Percentiles rank a stretch among this genome's conserved stretches.
These are phyloP conservation scores for Anguilla obscura DNA, from an alignment of 2,797 vertebrate genomes.

Conservation along the genomic window DNA sequence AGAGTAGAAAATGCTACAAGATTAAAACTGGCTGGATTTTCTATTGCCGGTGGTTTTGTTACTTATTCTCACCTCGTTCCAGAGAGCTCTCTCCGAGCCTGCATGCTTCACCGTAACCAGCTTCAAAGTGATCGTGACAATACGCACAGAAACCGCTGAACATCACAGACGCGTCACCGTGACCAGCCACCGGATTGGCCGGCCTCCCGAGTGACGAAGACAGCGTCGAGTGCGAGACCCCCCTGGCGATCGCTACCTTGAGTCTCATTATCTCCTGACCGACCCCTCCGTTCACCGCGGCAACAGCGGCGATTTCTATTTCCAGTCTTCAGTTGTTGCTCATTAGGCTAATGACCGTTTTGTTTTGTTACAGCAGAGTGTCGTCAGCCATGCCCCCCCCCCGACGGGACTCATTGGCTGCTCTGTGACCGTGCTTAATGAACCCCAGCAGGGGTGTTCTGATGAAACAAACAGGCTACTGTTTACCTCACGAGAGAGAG, in stretches of 20 bases:
- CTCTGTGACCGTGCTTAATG: neutral
- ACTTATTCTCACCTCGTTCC: neutral
- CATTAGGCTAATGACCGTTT: conserved; percentile 29
- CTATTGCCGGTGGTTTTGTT: neutral
- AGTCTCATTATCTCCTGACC: conserved; percentile 21
- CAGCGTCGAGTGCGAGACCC: neutral
- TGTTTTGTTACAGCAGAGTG: conserved; percentile 23
- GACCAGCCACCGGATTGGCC: conserved; percentile 10
- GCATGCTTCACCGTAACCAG: neutral
- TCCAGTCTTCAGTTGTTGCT: conserved; percentile 26
- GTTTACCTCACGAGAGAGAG: neutral
- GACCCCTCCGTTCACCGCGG: conserved; percentile 22
- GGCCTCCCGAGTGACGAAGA: neutral
- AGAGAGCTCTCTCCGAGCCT: neutral
- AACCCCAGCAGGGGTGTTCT: neutral
- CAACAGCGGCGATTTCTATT: conserved; percentile 23
- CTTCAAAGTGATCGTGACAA: conserved; percentile 1
- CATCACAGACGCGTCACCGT: neutral
- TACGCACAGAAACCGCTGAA: conserved; percentile 1
- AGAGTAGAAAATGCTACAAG: neutral
- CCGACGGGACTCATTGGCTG: neutral
- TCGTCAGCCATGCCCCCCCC: neutral
- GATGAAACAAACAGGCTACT: neutral
- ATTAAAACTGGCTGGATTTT: neutral
- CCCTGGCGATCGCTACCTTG: neutral